Percentiles rank a stretch among this genome's conserved stretches.
phyloP scores from a whole-genome alignment of 92 coral and sea anemone genomes.

The Ricordea florida region DNA sequence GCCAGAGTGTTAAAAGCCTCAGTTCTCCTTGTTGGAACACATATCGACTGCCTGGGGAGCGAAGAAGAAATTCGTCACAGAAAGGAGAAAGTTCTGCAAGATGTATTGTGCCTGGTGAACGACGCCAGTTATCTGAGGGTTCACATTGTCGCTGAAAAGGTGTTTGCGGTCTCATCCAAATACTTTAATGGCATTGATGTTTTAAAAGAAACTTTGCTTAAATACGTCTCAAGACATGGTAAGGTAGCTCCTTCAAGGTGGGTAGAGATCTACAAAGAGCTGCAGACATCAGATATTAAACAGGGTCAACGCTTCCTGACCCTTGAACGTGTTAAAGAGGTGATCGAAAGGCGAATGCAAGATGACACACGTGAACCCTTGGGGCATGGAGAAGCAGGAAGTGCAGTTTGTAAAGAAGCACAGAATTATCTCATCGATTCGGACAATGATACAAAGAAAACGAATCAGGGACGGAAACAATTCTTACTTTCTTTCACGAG shows the following conservation, averaged over 20 bases:
- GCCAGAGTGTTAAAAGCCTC: constrained; percentile 65
- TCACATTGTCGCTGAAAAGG: no score
- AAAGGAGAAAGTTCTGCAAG: not conserved
- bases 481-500: constrained; percentile 64
- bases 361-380: no score
- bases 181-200: constrained; percentile 28
- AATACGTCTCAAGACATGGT: constrained; percentile 41
- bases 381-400: no score
- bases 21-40: constrained; percentile 60
- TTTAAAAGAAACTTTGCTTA: constrained; percentile 23
- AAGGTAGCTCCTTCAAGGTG: constrained; percentile 57
- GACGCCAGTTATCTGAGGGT: no score
- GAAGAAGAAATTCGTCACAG: constrained; percentile 5
- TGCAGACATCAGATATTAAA: constrained; percentile 36
- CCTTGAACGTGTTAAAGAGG: constrained; percentile 13
- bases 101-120: no score
- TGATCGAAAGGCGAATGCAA: constrained; percentile 11
- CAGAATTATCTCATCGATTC: no score
- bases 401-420: no score
- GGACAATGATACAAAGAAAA: no score
- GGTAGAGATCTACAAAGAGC: constrained; percentile 32
- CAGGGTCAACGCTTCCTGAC: constrained; percentile 43
- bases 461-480: constrained; percentile 22
- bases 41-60: constrained; percentile 17
- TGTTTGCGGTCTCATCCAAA: constrained; percentile 57